Conservation (phyloP, 2,113 vertebrate species). For the Alces alces region DNA sequence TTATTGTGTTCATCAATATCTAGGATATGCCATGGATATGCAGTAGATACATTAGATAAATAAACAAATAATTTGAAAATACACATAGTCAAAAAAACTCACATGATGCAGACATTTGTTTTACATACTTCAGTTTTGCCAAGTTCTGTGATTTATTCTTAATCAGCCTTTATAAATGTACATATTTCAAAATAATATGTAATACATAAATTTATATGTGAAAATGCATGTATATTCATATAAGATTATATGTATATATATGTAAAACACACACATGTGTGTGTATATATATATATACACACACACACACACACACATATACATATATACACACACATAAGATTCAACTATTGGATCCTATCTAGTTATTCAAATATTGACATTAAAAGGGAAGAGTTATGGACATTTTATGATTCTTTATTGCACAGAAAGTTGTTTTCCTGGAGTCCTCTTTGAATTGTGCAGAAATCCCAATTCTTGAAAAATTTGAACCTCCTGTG, state of each 20-base stretch:
- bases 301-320: fast-evolving
- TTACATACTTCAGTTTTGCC: neutral
- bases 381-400: neutral
- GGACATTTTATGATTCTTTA: neutral
- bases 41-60: neutral
- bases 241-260: neutral
- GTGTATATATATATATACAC: no score
- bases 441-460: neutral
- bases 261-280: neutral
- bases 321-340: neutral
- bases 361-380: neutral
- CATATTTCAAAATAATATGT: neutral
- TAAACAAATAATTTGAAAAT: neutral
- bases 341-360: neutral
- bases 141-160: neutral
- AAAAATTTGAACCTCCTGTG: neutral
- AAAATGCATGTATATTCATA: neutral
- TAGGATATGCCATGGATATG: neutral
- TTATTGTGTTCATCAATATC: neutral
- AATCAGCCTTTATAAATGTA: neutral
- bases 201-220: neutral
- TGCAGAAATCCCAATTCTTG: neutral
- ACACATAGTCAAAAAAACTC: neutral
- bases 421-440: neutral
- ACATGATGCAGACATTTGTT: neutral